Conservation (phyloP, 2,797 vertebrate genomes). For the Sebastes goodei region DNA sequence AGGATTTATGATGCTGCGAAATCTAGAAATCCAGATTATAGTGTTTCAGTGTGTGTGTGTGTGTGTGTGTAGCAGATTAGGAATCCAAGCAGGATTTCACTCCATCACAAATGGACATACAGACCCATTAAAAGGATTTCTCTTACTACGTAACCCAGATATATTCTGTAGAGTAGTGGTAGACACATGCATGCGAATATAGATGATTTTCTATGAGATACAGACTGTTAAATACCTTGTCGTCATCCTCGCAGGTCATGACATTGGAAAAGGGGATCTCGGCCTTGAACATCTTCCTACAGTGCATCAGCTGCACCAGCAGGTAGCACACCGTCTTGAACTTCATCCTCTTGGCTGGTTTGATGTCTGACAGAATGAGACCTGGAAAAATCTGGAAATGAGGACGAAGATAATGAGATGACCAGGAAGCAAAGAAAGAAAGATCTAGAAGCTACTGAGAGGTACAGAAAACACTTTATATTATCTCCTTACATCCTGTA, state of each 20-base stretch:
- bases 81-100: conserved; percentile 48
- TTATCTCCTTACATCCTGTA: background rate
- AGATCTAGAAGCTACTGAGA: background rate
- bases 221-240: conserved; percentile 85
- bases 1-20: conserved; percentile 16
- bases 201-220: background rate
- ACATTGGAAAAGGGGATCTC: conserved; percentile 98
- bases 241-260: conserved; percentile 96
- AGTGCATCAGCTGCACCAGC: conserved; percentile 97
- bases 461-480: background rate
- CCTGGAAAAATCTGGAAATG: conserved; percentile 92
- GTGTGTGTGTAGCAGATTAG: conserved; percentile 44
- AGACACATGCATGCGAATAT: background rate
- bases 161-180: background rate
- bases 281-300: conserved; percentile 96
- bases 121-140: conserved; percentile 46
- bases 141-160: conserved; percentile 9
- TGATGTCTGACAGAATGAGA: conserved; percentile 94
- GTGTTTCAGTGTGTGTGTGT: conserved; percentile 10
- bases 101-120: conserved; percentile 42
- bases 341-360: conserved; percentile 97
- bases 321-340: conserved; percentile 97
- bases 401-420: background rate
- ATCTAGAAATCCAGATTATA: conserved; percentile 62
- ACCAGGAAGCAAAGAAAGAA: background rate